phyloP scores from a whole-genome alignment of 2,888 invertebrate species.

The Torymus auratus region DNA sequence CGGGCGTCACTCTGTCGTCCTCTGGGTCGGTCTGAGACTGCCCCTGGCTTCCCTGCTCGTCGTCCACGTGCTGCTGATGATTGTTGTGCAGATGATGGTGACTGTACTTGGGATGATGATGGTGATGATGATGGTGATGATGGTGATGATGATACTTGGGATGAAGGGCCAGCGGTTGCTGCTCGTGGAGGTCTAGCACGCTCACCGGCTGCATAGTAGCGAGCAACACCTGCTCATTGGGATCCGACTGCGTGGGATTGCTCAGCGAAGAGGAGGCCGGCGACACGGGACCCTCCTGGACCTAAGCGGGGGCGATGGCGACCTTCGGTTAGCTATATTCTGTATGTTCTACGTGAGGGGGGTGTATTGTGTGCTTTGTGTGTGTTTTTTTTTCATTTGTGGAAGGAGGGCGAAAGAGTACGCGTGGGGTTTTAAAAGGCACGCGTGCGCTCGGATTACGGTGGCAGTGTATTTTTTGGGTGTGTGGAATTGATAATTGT shows the following conservation, averaged over 20 bases:
- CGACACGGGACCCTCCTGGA: conserved; percentile 73
- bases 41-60: conserved; percentile 74
- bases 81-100: conserved; percentile 72
- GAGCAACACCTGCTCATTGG: conserved; percentile 78
- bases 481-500: no score
- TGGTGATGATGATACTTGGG: conserved; percentile 81
- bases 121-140: conserved; percentile 78
- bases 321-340: background rate
- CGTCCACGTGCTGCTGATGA: conserved; percentile 76
- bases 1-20: conserved; percentile 71
- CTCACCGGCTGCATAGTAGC: conserved; percentile 93
- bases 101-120: conserved; percentile 77
- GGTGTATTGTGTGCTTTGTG: background rate
- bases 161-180: conserved; percentile 77
- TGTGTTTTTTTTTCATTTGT: no score
- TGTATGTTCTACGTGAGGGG: background rate
- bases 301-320: conserved; percentile 61
- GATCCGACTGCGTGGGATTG: conserved; percentile 63
- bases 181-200: conserved; percentile 85
- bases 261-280: conserved; percentile 75
- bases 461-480: no score
- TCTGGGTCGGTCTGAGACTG: conserved; percentile 73
- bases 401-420: no score
- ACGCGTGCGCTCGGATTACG: no score
- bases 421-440: no score